Conservation (phyloP, 2,113 vertebrate genomes). For the Nansenia antarctica region DNA sequence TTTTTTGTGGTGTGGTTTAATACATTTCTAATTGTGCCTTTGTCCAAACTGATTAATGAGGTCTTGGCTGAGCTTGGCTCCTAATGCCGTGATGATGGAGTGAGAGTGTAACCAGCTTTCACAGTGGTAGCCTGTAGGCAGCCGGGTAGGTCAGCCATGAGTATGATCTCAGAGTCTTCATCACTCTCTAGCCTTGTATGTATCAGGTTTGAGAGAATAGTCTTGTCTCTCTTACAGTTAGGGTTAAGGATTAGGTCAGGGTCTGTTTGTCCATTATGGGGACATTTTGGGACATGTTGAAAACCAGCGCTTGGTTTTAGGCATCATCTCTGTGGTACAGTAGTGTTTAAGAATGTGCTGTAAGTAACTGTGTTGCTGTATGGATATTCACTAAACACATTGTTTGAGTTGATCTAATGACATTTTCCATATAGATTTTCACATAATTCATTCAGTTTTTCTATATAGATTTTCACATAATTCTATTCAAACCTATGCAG, state of each 20-base stretch:
- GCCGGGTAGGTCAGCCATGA: neutral
- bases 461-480: too few relatives aligned
- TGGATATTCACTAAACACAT: too few relatives aligned
- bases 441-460: too few relatives aligned
- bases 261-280: neutral
- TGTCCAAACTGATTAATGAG: conserved; percentile 54
- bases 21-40: conserved; percentile 50
- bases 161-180: neutral
- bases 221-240: neutral
- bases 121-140: neutral
- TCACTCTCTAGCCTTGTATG: neutral
- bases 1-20: conserved; percentile 10
- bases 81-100: conserved; percentile 35
- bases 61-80: conserved; percentile 8
- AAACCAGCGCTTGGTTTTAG: too few relatives aligned
- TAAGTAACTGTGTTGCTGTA: too few relatives aligned
- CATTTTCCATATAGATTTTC: too few relatives aligned
- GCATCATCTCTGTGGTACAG: too few relatives aligned
- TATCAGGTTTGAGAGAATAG: neutral
- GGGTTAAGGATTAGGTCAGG: too few relatives aligned
- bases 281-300: too few relatives aligned
- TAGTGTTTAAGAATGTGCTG: too few relatives aligned
- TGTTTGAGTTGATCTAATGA: too few relatives aligned
- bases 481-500: too few relatives aligned
- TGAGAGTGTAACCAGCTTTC: conserved; percentile 22